Evolutionary conservation across 1,140 invertebrate species (phyloP), one percentile per base, ranked within the genome.

Genomic region (Reticulitermes speratus): DNA sequence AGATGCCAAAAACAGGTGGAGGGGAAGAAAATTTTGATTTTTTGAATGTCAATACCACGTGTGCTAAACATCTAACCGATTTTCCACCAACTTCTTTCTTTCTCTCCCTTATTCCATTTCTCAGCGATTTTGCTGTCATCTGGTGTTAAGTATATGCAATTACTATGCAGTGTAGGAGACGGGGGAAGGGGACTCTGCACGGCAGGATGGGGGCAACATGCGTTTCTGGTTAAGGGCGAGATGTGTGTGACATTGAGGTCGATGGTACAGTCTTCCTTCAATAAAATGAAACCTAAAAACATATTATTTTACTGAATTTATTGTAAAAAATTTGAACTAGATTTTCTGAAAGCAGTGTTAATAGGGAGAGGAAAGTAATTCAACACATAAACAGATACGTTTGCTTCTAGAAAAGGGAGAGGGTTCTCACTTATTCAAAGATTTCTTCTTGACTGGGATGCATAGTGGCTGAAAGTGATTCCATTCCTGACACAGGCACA

Each of bases 11-110:
- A 30, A 75, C 25, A 75, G n/a, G 30, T 5, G 14, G 19, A 75
- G n/a, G 65, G 65, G 65, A 55, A 21, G 52, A 75, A 75, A 75
- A 75, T 25, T 75, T 30, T 25, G 65, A 75, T 75, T 75, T 75
- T 75, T 75, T 25, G 65, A 75, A 25, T 75, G 65, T 75, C 65
- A 75, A 75, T 75, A 75, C 65, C 65, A 75, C n/a, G 65, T 75
- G 65, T 14, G 65, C 65, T 75, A 75, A 75, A 30, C 65, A 75
- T 75, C 65, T 75, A 75, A 30, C 65, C 65, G 65, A 75, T 75
- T 75, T 75, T 75, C 65, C 65, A 30, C 65, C n/a, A 30, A 75
- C 65, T 75, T 30, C n/a, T 75, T 75, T 16, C 8, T 19, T 65
- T 65, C n/a, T 21, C 19, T 16, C 14, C 52, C 65, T 75, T 30